Evolutionary conservation across 2,797 vertebrate genomes (phyloP).

Genomic region (Tadarida brasiliensis): DNA sequence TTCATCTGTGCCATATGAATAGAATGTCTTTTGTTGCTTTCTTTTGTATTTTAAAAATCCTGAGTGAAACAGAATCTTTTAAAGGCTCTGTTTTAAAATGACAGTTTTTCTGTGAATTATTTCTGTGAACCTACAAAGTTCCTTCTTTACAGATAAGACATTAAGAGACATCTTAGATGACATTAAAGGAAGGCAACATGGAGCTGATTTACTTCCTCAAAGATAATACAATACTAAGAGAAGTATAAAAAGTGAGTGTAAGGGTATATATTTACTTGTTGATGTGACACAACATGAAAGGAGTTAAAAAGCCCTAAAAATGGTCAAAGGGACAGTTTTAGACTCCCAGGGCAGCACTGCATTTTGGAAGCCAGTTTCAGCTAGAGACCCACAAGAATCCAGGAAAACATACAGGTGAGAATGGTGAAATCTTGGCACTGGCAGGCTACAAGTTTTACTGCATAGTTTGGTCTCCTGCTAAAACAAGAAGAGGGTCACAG

Average conservation of each 20-base stretch:
- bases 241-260: neutral
- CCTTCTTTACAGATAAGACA: slow-evolving; percentile 40
- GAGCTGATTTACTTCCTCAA: neutral
- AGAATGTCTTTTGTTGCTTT: neutral
- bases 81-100: slow-evolving; percentile 35
- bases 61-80: slow-evolving; percentile 28
- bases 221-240: neutral
- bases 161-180: neutral
- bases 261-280: neutral
- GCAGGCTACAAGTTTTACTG: neutral
- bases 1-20: neutral
- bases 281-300: neutral
- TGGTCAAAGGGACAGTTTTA: neutral
- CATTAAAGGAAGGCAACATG: neutral
- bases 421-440: neutral
- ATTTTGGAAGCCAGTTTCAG: neutral
- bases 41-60: slow-evolving; percentile 25
- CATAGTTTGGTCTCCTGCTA: neutral
- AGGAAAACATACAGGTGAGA: neutral
- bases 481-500: neutral
- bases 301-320: neutral
- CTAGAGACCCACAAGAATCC: neutral
- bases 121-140: neutral
- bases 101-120: neutral
- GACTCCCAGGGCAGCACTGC: neutral